Conservation (phyloP, 2,888 invertebrate genomes). For the Entomobrya proxima region DNA sequence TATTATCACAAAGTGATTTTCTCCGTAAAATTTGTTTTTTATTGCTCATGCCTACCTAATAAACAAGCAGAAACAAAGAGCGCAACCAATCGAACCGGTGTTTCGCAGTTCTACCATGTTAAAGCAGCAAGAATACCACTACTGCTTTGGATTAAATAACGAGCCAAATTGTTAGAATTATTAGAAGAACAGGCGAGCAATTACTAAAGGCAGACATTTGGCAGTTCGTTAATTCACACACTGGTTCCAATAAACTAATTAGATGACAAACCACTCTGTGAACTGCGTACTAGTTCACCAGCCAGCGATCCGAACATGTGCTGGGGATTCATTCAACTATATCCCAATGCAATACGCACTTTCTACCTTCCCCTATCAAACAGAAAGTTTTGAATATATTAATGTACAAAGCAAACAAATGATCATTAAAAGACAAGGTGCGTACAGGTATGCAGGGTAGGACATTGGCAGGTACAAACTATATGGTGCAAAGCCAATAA, state of each 20-base stretch:
- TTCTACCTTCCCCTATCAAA: neutral
- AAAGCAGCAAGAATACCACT: no score
- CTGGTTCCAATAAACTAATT: slow-evolving; percentile 45
- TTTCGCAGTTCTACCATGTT: neutral
- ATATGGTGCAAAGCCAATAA: neutral
- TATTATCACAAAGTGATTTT: neutral
- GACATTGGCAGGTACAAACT: slow-evolving; percentile 11
- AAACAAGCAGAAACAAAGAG: neutral
- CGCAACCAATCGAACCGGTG: neutral
- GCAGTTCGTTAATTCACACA: slow-evolving; percentile 61
- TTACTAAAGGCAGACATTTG: slow-evolving; percentile 38
- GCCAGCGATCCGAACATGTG: neutral
- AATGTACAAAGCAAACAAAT: slow-evolving; percentile 17
- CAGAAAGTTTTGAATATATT: neutral
- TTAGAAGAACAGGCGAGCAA: neutral
- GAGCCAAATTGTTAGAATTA: neutral
- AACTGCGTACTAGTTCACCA: neutral
- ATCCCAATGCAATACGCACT: neutral
- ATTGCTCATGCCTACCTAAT: slow-evolving; percentile 43
- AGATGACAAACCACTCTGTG: slow-evolving; percentile 49
- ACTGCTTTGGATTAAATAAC: neutral
- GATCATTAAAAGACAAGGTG: slow-evolving; percentile 49
- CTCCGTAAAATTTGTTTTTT: neutral
- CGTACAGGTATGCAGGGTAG: slow-evolving; percentile 47
- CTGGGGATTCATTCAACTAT: slow-evolving; percentile 35